Conservation (phyloP, 1,140 invertebrate species). For the Brachionus manjavacas region DNA sequence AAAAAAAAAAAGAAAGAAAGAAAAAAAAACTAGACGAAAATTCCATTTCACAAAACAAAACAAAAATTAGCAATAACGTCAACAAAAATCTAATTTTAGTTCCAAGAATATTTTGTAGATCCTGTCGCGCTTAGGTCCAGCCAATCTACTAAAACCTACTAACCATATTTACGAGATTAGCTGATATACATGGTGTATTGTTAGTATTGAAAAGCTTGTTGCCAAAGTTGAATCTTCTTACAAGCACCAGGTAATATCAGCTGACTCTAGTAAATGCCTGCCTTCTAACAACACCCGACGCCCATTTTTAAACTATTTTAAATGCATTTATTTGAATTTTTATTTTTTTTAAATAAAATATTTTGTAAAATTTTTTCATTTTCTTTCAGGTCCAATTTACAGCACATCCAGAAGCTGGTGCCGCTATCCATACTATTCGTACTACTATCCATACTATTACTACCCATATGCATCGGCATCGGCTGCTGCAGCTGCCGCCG, state of each 20-base stretch:
- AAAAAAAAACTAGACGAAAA: background rate
- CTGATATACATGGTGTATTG: conserved; percentile 42
- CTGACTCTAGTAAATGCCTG: conserved; percentile 20
- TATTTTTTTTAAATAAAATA: conserved; percentile 1
- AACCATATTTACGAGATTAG: conserved; percentile 38
- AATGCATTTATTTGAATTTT: background rate
- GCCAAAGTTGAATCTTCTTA: background rate
- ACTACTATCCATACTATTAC: conserved; percentile 28
- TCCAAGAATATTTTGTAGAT: background rate
- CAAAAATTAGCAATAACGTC: conserved; percentile 9
- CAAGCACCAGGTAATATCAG: conserved; percentile 44
- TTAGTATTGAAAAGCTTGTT: conserved; percentile 17
- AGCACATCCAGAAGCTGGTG: background rate
- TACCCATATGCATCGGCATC: conserved; percentile 26
- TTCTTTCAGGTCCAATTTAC: conserved; percentile 15
- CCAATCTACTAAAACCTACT: background rate
- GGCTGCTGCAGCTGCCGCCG: background rate
- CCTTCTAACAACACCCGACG: background rate
- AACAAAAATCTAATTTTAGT: background rate
- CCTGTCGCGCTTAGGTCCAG: background rate
- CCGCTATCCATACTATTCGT: conserved; percentile 1
- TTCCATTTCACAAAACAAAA: conserved; percentile 16
- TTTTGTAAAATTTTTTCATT: background rate
- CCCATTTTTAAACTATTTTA: background rate
- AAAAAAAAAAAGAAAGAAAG: background rate